Evolutionary conservation across 2,888 invertebrate genomes (phyloP).

Genomic region (Pasiphila rectangulata): DNA sequence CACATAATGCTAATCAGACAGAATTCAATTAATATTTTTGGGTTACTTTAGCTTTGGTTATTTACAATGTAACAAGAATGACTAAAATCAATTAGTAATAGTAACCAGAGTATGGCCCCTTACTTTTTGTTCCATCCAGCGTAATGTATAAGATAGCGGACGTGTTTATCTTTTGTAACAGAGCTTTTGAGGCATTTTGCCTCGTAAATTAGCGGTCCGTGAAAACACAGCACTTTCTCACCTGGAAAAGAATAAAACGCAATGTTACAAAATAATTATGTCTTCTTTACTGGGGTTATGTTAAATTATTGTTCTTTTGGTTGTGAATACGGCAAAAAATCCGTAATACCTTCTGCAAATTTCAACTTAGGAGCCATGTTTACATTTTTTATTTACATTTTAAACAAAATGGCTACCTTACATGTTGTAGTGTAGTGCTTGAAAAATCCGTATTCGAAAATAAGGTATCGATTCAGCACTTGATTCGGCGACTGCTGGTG

Average conservation of each 20-base stretch:
- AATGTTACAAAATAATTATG: background rate
- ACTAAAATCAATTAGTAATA: no score
- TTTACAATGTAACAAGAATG: no score
- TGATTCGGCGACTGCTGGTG: no score
- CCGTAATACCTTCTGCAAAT: slow-evolving; percentile 84
- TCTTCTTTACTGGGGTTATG: background rate
- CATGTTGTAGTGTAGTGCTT: background rate
- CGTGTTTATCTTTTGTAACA: slow-evolving; percentile 90
- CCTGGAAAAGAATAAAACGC: slow-evolving; percentile 77
- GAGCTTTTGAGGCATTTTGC: slow-evolving; percentile 95
- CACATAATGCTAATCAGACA: background rate
- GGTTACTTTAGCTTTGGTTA: no score
- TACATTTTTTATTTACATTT: slow-evolving; percentile 30
- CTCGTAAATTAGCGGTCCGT: slow-evolving; percentile 97
- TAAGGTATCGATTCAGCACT: background rate
- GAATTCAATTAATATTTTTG: no score
- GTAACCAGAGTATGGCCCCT: no score
- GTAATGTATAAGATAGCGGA: slow-evolving; percentile 96
- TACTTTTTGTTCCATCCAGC: slow-evolving; percentile 99
- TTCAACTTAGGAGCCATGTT: slow-evolving; percentile 84
- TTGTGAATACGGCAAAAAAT: background rate
- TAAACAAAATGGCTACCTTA: slow-evolving; percentile 15
- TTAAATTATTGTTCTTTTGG: background rate
- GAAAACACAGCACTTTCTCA: slow-evolving; percentile 96
- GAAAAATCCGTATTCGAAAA: background rate